These are phyloP conservation scores for Rhinophrynus dorsalis DNA, from an alignment of 2,797 vertebrate species.

Conservation along the genomic window DNA sequence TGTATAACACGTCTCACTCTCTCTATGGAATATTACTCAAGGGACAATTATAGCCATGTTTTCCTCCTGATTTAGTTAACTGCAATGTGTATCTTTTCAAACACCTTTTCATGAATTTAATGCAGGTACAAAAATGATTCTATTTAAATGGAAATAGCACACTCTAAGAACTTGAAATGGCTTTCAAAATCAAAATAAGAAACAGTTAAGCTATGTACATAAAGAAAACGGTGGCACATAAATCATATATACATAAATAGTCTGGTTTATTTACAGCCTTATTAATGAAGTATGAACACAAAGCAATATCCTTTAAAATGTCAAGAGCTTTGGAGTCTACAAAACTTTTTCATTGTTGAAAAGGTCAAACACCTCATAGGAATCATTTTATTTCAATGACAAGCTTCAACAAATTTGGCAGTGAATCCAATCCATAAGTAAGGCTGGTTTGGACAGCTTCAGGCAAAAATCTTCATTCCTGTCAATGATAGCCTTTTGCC, in stretches of 20 bases:
- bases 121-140: too few species aligned
- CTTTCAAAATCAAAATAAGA: too few species aligned
- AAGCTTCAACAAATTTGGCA: conserved; percentile 26
- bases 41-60: too few species aligned
- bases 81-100: too few species aligned
- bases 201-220: too few species aligned
- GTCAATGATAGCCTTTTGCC: conserved; percentile 25
- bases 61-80: too few species aligned
- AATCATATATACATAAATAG: conserved; percentile 24
- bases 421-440: background rate
- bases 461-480: conserved; percentile 21
- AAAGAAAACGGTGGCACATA: conserved; percentile 7
- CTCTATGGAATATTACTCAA: too few species aligned
- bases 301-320: conserved; percentile 28
- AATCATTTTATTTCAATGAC: conserved; percentile 23
- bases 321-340: conserved; percentile 25
- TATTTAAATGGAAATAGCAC: too few species aligned
- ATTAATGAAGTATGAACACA: conserved; percentile 19
- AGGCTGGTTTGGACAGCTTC: conserved; percentile 28
- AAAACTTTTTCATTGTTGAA: conserved; percentile 30
- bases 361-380: conserved; percentile 36
- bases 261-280: conserved; percentile 24
- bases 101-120: too few species aligned
- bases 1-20: too few species aligned
- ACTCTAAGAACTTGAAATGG: too few species aligned